Evolutionary conservation across 2,797 vertebrate species (phyloP).

Genomic region (Babyrousa celebensis): DNA sequence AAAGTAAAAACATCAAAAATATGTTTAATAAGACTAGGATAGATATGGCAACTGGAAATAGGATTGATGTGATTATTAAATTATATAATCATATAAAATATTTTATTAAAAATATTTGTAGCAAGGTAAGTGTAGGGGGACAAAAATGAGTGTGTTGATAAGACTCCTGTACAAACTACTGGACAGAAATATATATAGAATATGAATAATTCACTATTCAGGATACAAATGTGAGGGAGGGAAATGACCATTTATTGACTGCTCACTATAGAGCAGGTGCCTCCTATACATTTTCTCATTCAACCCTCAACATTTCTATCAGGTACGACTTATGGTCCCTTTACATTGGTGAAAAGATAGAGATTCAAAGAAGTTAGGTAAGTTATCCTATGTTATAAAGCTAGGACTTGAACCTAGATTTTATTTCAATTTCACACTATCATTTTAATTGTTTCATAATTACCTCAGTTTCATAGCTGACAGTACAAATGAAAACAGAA

Average conservation of each 20-base stretch:
- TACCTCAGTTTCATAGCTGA: not conserved
- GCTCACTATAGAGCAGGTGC: not conserved
- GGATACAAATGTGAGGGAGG: not conserved
- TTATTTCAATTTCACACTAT: not conserved
- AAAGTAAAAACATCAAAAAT: slow-evolving; percentile 61
- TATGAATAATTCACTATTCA: not conserved
- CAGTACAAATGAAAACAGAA: slow-evolving; percentile 10
- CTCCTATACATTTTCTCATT: not conserved
- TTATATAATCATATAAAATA: not conserved
- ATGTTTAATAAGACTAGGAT: slow-evolving; percentile 24
- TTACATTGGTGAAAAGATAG: not conserved
- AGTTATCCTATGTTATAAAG: not conserved
- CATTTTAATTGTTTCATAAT: not conserved
- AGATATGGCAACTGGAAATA: not conserved
- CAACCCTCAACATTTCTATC: not conserved
- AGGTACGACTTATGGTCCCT: not conserved
- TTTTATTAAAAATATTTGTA: slow-evolving; percentile 60
- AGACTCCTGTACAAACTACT: not conserved
- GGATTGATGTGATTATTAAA: not conserved
- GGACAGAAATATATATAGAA: not conserved
- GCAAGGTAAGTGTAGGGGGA: not conserved
- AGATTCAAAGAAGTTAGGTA: not conserved
- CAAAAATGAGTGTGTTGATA: slow-evolving; percentile 9
- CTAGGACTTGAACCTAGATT: slow-evolving; percentile 24
- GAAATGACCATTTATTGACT: not conserved